Evolutionary conservation across 1,140 invertebrate species (phyloP).

Genomic region (Epicauta chinensis): DNA sequence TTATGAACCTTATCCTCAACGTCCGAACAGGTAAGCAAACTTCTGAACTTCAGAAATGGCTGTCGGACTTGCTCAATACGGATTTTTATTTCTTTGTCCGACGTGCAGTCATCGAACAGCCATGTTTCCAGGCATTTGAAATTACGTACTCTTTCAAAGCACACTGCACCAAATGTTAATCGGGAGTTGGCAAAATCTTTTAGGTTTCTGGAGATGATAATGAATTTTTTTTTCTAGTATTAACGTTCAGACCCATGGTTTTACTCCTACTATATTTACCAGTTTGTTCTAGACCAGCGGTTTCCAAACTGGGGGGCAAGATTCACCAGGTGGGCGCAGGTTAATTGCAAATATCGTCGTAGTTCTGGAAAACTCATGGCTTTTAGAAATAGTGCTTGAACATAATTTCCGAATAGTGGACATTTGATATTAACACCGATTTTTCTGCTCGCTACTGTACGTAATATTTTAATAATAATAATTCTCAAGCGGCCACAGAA

Average conservation of each 20-base stretch:
- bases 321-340: no score
- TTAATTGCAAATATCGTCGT: no score
- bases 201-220: no score
- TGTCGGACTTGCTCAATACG: constrained; percentile 1
- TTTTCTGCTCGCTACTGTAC: no score
- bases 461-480: no score
- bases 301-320: no score
- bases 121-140: constrained; percentile 10
- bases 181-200: not conserved
- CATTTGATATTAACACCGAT: no score
- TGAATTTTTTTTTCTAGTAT: constrained; percentile 1
- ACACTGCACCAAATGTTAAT: not conserved
- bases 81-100: constrained; percentile 7
- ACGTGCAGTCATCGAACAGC: constrained; percentile 1
- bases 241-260: not conserved
- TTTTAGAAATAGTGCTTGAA: no score
- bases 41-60: constrained; percentile 2
- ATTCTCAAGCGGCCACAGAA: no score
- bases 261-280: not conserved
- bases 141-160: constrained; percentile 2
- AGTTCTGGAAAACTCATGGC: no score
- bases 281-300: no score
- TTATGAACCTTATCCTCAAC: not conserved
- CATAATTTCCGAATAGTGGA: no score
- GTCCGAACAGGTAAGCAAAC: not conserved